Evolutionary conservation across 2,888 invertebrate genomes (phyloP).

Genomic region (Sinotaia quadrata): DNA sequence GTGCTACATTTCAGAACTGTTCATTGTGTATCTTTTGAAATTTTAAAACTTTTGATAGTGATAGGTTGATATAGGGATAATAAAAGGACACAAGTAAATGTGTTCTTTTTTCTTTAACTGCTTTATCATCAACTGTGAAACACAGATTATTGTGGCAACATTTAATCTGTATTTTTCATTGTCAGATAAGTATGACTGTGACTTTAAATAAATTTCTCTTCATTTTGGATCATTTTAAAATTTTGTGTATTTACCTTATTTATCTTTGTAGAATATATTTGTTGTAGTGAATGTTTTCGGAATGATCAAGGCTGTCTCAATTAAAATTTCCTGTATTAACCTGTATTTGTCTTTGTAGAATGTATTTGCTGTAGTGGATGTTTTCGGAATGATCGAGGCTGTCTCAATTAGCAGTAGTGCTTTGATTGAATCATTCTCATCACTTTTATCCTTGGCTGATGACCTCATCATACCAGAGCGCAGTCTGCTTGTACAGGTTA

Average conservation of each 20-base stretch:
- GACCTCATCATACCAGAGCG: conserved; percentile 36
- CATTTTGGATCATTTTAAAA: no score
- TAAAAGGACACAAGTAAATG: no score
- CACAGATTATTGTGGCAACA: no score
- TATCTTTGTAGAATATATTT: conserved; percentile 78
- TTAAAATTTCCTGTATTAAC: not conserved
- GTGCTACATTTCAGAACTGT: no score
- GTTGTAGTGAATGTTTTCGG: conserved; percentile 88
- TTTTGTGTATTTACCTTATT: not conserved
- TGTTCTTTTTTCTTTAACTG: no score
- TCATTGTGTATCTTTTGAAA: no score
- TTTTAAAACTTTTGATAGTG: no score
- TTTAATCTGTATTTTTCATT: no score
- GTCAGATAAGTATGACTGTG: no score
- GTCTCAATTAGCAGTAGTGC: conserved; percentile 79
- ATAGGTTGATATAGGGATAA: no score
- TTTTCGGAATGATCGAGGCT: conserved; percentile 84
- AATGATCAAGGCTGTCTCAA: conserved; percentile 54
- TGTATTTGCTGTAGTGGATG: conserved; percentile 87
- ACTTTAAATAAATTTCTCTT: no score
- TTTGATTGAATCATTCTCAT: conserved; percentile 49
- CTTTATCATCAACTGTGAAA: no score
- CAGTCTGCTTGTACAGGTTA: conserved; percentile 9
- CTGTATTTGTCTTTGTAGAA: conserved; percentile 70
- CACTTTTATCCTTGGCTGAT: conserved; percentile 54